Conservation (phyloP, 2,113 vertebrate species). For the Brevimyrus niger region DNA sequence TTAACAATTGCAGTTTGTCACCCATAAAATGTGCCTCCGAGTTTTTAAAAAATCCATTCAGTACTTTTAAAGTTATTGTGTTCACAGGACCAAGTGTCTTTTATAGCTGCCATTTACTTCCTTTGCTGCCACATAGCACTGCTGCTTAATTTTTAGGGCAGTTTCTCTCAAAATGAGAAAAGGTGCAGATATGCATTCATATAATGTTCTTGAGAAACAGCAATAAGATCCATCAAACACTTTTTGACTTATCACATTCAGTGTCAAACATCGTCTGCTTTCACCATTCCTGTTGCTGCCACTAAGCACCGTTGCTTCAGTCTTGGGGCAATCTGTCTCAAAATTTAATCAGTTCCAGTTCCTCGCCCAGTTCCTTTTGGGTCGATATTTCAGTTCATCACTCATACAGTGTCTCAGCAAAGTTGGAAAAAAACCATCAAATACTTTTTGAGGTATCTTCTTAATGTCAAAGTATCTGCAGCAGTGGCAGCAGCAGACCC, state of each 20-base stretch:
- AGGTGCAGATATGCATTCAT: neutral
- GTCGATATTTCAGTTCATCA: neutral
- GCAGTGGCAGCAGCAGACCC: neutral
- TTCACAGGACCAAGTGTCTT: neutral
- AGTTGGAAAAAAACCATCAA: neutral
- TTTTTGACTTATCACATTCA: neutral
- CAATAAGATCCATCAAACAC: neutral
- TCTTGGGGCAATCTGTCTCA: neutral
- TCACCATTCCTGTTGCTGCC: neutral
- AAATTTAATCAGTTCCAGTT: neutral
- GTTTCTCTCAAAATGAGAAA: neutral
- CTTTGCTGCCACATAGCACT: neutral
- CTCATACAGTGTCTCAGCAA: neutral
- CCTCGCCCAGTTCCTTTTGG: neutral
- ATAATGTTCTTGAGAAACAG: neutral
- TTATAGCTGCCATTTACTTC: neutral
- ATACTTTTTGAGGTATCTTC: neutral
- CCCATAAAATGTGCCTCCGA: too few species aligned
- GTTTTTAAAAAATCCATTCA: neutral
- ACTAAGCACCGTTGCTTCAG: neutral
- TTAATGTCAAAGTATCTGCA: neutral
- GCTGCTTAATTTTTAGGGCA: neutral
- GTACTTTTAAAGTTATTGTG: neutral
- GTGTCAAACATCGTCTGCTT: neutral
- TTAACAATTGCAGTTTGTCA: neutral